These are phyloP conservation scores for Omphaloscelis lunosa DNA, from an alignment of 2,888 invertebrate genomes.

Conservation along the genomic window DNA sequence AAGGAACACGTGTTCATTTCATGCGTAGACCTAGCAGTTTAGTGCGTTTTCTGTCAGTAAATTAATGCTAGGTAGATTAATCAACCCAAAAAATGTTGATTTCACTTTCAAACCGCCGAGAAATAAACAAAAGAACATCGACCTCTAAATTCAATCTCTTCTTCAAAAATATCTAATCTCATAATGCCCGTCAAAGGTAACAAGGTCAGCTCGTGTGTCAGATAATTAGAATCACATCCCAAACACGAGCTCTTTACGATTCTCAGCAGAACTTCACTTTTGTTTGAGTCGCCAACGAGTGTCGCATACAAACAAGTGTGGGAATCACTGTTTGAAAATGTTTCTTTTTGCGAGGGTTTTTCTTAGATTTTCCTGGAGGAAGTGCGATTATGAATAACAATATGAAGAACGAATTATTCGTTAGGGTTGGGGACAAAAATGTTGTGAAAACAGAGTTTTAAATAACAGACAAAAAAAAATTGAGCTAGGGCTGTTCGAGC, in stretches of 20 bases:
- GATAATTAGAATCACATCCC: constrained; percentile 51
- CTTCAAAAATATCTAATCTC: constrained; percentile 53
- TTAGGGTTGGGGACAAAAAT: no score
- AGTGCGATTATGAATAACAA: constrained; percentile 52
- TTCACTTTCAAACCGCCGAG: not conserved
- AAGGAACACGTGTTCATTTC: not conserved
- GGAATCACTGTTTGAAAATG: constrained; percentile 59
- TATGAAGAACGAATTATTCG: constrained; percentile 9
- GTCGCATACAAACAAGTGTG: constrained; percentile 65
- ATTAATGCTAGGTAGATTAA: not conserved
- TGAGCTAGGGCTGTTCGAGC: no score
- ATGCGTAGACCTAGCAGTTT: not conserved
- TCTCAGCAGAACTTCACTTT: constrained; percentile 61
- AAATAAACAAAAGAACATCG: constrained; percentile 27
- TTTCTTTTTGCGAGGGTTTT: constrained; percentile 44
- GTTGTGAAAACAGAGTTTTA: no score
- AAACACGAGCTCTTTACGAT: constrained; percentile 54
- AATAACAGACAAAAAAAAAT: no score
- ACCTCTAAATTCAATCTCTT: constrained; percentile 30
- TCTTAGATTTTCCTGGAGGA: constrained; percentile 29
- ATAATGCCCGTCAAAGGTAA: constrained; percentile 49
- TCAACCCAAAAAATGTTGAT: not conserved
- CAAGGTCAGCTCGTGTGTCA: constrained; percentile 55
- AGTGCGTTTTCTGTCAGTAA: not conserved
- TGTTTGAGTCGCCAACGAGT: constrained; percentile 61